Percentiles rank a stretch among this genome's conserved stretches.
Conservation (phyloP, 2,797 vertebrate genomes). For the Clarias pachynema region DNA sequence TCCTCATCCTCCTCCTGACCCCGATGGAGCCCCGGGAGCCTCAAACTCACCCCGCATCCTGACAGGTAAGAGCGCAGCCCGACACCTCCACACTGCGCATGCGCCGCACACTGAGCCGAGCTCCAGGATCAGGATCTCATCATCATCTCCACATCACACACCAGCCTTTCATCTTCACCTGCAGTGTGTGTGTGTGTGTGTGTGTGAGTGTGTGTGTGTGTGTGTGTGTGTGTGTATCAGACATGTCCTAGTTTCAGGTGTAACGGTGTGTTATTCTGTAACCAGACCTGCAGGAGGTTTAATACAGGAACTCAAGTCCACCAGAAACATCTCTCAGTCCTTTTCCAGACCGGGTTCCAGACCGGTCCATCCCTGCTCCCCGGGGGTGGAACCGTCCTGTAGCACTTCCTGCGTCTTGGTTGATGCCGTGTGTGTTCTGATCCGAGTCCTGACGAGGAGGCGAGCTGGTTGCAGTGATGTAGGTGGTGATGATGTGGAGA, state of each 20-base stretch:
- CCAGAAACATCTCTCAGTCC: neutral
- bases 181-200: constrained; percentile 25
- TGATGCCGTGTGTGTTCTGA: neutral
- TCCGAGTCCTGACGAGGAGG: neutral
- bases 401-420: neutral
- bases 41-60: too few species aligned
- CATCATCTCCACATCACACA: too few species aligned
- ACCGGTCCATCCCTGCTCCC: too few species aligned
- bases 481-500: neutral
- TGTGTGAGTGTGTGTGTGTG: too few species aligned
- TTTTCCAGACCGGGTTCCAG: neutral
- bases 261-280: neutral
- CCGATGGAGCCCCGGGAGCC: too few species aligned
- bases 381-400: neutral
- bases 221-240: constrained; percentile 29
- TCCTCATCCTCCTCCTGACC: neutral
- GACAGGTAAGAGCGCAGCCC: too few species aligned
- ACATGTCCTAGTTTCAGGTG: neutral
- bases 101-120: too few species aligned
- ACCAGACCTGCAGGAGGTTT: neutral
- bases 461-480: neutral
- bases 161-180: too few species aligned
- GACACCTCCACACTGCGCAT: too few species aligned
- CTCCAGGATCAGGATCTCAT: too few species aligned
- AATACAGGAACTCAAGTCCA: neutral